Evolutionary conservation across 1,140 invertebrate genomes (phyloP).

Genomic region (Vollenhovia emeryi): DNA sequence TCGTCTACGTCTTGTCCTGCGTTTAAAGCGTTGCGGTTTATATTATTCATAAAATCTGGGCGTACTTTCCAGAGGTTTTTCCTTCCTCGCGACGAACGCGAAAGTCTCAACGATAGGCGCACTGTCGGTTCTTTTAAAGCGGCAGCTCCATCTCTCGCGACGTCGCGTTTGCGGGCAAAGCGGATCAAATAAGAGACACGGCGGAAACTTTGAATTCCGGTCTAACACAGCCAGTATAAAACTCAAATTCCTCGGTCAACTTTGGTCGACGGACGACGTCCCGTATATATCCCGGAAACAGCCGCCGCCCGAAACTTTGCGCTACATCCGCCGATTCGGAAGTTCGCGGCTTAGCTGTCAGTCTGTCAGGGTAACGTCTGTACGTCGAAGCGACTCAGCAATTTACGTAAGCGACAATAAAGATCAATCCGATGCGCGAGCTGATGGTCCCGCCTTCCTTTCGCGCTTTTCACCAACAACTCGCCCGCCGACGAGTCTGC

Average conservation of each 20-base stretch:
- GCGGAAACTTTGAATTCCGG: constrained; percentile 43
- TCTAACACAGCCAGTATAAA: constrained; percentile 38
- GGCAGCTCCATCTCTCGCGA: not conserved
- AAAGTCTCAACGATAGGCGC: not conserved
- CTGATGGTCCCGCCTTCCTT: not conserved
- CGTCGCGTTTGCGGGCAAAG: constrained; percentile 22
- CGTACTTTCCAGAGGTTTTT: not conserved
- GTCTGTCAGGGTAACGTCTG: constrained; percentile 34
- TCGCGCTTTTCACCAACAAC: not conserved
- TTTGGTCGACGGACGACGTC: constrained; percentile 30
- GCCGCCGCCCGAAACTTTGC: constrained; percentile 25
- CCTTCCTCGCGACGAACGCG: not conserved
- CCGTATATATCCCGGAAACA: constrained; percentile 36
- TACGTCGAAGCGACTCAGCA: constrained; percentile 13
- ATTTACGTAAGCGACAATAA: constrained; percentile 20
- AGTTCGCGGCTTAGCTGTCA: constrained; percentile 34
- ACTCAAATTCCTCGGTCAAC: constrained; percentile 50
- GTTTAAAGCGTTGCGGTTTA: not conserved
- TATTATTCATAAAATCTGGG: not conserved
- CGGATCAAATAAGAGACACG: constrained; percentile 47
- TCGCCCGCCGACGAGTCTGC: not conserved
- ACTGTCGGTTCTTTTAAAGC: constrained; percentile 10
- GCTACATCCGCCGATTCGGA: constrained; percentile 24
- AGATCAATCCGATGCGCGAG: not conserved
- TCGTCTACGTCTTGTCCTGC: no score